These are phyloP conservation scores for Allygus modestus DNA, from an alignment of 2,888 invertebrate genomes.

Conservation along the genomic window DNA sequence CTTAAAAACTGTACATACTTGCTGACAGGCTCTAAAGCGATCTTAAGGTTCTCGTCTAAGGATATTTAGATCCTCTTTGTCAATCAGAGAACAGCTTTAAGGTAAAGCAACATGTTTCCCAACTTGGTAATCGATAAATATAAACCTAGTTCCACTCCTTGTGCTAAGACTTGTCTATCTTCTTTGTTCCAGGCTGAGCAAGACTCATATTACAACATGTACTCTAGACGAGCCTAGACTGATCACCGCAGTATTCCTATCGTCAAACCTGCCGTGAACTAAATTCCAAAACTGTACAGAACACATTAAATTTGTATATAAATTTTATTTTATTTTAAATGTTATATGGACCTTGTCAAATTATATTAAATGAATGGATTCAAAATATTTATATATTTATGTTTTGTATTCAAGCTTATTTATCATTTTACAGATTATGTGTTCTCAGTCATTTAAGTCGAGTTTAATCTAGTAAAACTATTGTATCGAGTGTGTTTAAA, in stretches of 20 bases:
- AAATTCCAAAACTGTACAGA: constrained; percentile 49
- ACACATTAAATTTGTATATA: constrained; percentile 34
- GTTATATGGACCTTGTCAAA: neutral
- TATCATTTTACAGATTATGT: neutral
- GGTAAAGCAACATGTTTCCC: no score
- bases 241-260: neutral
- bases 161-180: neutral
- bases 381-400: neutral
- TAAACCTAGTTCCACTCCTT: no score
- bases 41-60: no score
- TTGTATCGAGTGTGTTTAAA: neutral
- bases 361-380: constrained; percentile 7
- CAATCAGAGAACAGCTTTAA: no score
- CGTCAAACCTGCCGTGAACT: constrained; percentile 14
- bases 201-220: constrained; percentile 30
- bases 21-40: no score
- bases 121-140: no score
- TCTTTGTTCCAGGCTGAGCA: constrained; percentile 44
- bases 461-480: neutral
- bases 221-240: constrained; percentile 39
- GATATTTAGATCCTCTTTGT: no score
- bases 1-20: no score
- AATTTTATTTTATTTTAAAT: constrained; percentile 37
- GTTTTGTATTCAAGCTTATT: neutral
- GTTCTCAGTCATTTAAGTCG: neutral